Base-by-base conservation (phyloP, 2,797 vertebrate genomes). In the Anisognathus igniventris region DNA sequence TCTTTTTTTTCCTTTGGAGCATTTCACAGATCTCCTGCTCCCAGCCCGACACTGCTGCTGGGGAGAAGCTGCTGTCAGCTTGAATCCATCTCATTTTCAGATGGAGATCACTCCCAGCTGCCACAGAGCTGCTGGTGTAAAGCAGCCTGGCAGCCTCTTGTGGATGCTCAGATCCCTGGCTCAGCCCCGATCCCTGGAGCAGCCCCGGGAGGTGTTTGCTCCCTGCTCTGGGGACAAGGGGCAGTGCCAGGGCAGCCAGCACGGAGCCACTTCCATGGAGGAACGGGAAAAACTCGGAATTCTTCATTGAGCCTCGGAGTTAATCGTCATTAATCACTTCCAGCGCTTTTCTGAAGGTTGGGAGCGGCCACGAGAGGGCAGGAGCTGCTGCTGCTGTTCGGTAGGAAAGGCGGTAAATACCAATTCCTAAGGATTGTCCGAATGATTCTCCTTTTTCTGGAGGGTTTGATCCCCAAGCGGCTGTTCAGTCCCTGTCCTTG, bases 291-390 rank as follows among this genome's bases (percentile, higher is more conserved):
- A 80, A 6, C 8, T 13, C 7, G 5, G 8, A n/a, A 50, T 64
- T 39, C 23, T 37, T 65, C 28, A 2, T 4, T 23, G 13, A 19
- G 5, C 65, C 28, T 24, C 7, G 7, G 7, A 50, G 31, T 20
- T 27, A 7, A 48, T 40, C 23, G 40, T 18, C 10, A 10, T 6
- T 31, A 12, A 33, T 22, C 21, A 7, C 19, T 16, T 12, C 48
- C 44, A 10, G 10, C 11, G 4, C 18, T 61, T 56, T 56, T 31
- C 56, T 19, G 0, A 20, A 14, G 24, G 73, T 0, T 33, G 65
- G 16, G 40, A 83, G 5, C 72, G 67, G 75, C 90, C 86, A 61
- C 45, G 57, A 87, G 92, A 82, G 90, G 91, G 93, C 92, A 86
- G 95, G 75, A 94, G 72, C 71, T 56, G 88, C 6, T 30, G 80